A percentile compares a stretch with the other conserved stretches of the same genome.
Conservation (phyloP, 2,797 vertebrate species). For the Pipistrellus pipistrellus region DNA sequence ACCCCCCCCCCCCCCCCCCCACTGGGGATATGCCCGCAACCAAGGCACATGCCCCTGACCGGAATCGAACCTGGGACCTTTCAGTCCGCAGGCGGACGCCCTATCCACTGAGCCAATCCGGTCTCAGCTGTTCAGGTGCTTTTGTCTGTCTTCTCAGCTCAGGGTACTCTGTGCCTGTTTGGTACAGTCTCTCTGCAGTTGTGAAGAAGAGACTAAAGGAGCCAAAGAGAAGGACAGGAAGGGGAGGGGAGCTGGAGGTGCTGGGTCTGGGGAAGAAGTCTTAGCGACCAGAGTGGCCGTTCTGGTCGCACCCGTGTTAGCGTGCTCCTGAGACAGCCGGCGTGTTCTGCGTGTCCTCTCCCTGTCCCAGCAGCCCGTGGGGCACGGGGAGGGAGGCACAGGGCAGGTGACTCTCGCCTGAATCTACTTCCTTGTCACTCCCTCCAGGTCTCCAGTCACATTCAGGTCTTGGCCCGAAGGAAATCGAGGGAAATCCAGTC, state of each 20-base stretch:
- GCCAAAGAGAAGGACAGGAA: not conserved
- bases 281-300: not conserved
- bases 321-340: not conserved
- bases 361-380: not conserved
- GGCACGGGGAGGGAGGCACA: not conserved
- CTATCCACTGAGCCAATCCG: too few species aligned
- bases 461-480: constrained; percentile 86
- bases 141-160: not conserved
- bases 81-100: too few species aligned
- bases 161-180: not conserved
- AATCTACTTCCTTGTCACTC: not conserved
- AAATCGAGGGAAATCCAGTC: constrained; percentile 87
- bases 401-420: not conserved
- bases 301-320: not conserved
- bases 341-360: not conserved
- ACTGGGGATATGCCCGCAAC: too few species aligned
- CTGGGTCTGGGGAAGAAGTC: not conserved
- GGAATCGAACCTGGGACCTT: too few species aligned
- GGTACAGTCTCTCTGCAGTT: not conserved
- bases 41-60: too few species aligned
- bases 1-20: too few species aligned
- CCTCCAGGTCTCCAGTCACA: constrained; percentile 87
- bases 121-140: too few species aligned
- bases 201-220: not conserved
- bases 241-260: not conserved